These are phyloP conservation scores for Margarornis squamiger DNA, from an alignment of 2,797 vertebrate species.

Conservation along the genomic window DNA sequence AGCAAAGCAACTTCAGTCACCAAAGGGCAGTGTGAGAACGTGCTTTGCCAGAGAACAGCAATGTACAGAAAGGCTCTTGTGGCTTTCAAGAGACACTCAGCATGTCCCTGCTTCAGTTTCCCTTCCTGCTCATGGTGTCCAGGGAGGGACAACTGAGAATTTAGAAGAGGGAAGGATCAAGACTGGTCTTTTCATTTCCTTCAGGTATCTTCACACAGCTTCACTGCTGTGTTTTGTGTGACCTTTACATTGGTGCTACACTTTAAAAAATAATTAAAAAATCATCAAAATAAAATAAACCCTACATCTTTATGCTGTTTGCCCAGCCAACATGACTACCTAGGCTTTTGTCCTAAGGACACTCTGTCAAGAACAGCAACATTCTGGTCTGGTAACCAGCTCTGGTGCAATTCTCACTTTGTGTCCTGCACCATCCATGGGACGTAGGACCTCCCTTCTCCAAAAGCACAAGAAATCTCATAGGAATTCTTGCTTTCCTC, in stretches of 20 bases:
- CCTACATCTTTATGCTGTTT: neutral
- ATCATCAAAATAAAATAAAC: neutral
- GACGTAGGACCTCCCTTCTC: fast-evolving
- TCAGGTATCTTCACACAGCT: neutral
- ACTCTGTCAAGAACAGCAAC: fast-evolving
- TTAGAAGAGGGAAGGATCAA: neutral
- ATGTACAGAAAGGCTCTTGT: neutral
- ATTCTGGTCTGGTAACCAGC: neutral
- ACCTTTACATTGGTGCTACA: neutral
- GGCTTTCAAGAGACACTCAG: neutral
- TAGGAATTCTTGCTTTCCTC: neutral
- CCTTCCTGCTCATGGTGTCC: neutral
- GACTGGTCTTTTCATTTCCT: neutral
- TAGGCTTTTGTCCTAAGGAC: neutral
- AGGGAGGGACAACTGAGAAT: neutral
- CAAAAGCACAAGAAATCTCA: neutral
- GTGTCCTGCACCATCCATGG: neutral
- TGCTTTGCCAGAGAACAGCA: neutral
- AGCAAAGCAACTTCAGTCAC: neutral
- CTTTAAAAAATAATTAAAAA: neutral
- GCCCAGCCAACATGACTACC: neutral
- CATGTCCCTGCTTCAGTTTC: neutral
- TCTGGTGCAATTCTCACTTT: neutral
- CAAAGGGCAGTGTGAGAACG: neutral
- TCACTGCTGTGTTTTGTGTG: neutral